Evolutionary conservation across 2,888 invertebrate species (phyloP).

Genomic region (Nasonia oneida): DNA sequence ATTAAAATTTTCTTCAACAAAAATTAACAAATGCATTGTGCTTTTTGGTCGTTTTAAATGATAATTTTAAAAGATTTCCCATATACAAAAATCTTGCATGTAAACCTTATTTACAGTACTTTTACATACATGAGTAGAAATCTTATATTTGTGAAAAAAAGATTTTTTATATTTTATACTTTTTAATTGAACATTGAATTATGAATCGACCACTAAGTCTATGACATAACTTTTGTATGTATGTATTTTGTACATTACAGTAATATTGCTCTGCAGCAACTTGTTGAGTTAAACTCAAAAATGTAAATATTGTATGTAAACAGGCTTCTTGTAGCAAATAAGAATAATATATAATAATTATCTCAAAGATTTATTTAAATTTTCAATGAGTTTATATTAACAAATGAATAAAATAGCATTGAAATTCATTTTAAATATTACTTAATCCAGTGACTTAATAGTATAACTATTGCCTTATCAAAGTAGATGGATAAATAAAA

Average conservation of each 20-base stretch:
- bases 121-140: background rate
- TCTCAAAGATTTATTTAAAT: conserved; percentile 62
- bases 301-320: conserved; percentile 69
- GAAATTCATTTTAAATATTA: background rate
- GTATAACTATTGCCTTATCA: background rate
- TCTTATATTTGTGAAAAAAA: background rate
- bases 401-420: background rate
- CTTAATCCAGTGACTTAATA: background rate
- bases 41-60: conserved; percentile 22
- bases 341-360: conserved; percentile 57
- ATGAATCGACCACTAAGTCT: conserved; percentile 33
- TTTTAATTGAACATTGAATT: conserved; percentile 1
- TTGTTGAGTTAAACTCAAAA: conserved; percentile 53
- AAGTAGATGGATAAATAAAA: background rate
- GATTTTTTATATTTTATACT: background rate
- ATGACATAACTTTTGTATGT: conserved; percentile 55
- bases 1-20: conserved; percentile 7
- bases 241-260: conserved; percentile 54
- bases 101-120: background rate
- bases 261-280: conserved; percentile 43
- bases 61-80: background rate
- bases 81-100: background rate
- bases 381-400: conserved; percentile 32
- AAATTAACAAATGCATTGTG: conserved; percentile 18
- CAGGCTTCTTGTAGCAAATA: conserved; percentile 61